A percentile compares a stretch with the other conserved stretches of the same genome.
phyloP scores from a whole-genome alignment of 2,888 invertebrate genomes.

The Pterostichus madidus region DNA sequence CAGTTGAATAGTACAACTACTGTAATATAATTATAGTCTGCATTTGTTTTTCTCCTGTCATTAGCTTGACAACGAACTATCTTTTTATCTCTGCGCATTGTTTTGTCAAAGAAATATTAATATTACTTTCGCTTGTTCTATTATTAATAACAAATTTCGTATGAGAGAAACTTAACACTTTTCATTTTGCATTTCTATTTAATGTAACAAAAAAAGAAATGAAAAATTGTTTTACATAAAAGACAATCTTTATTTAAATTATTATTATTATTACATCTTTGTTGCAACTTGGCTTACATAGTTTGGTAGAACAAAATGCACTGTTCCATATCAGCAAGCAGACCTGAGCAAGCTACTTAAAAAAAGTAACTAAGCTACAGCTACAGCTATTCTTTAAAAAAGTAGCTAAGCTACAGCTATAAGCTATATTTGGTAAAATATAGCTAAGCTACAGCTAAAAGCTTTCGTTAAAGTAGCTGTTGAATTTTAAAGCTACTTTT shows the following conservation, averaged over 20 bases:
- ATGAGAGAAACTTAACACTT: constrained; percentile 43
- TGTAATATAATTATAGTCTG: neutral
- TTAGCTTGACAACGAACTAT: constrained; percentile 8
- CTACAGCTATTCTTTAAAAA: too few species aligned
- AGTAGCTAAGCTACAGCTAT: too few species aligned
- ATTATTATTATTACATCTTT: constrained; percentile 7
- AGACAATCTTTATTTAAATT: neutral
- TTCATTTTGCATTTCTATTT: constrained; percentile 33
- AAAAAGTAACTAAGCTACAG: too few species aligned
- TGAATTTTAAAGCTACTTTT: too few species aligned
- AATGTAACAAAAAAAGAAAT: neutral
- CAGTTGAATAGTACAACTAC: too few species aligned
- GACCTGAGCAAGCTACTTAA: too few species aligned
- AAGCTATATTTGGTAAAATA: too few species aligned
- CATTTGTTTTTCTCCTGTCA: constrained; percentile 17
- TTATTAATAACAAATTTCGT: constrained; percentile 41
- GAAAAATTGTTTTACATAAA: constrained; percentile 7
- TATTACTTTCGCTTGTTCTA: constrained; percentile 41
- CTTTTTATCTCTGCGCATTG: constrained; percentile 31
- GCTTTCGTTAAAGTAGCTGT: too few species aligned
- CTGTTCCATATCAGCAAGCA: neutral
- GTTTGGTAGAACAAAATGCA: too few species aligned
- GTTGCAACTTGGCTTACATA: neutral
- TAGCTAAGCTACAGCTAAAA: too few species aligned
- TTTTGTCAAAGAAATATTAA: constrained; percentile 38